Percentiles rank a stretch among this genome's conserved stretches.
Conservation (phyloP, 2,797 vertebrate species). For the Geotrypetes seraphini region DNA sequence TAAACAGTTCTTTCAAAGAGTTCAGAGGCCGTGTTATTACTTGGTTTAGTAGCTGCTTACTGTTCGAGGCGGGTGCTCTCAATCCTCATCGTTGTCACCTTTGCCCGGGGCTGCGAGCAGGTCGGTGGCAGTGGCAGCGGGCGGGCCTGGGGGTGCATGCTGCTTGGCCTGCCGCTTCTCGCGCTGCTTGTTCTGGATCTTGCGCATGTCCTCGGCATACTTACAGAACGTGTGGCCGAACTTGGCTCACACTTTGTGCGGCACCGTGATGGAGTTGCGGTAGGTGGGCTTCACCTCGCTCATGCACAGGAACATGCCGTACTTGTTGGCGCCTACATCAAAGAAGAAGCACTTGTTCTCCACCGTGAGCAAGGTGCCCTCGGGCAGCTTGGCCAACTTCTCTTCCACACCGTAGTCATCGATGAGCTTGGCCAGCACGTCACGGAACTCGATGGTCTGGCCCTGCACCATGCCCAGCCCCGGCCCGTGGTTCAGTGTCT, state of each 20-base stretch:
- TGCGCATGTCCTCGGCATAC: too few relatives aligned
- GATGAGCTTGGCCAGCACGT: conserved; percentile 99
- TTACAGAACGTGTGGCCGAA: too few relatives aligned
- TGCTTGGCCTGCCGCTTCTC: too few relatives aligned
- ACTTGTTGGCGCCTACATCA: conserved; percentile 97
- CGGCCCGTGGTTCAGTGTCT: too few relatives aligned
- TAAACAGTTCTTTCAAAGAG: conserved; percentile 99
- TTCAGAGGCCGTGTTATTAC: conserved; percentile 99
- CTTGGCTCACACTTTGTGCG: too few relatives aligned
- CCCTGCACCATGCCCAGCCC: too few relatives aligned
- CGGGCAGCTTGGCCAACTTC: conserved; percentile 92
- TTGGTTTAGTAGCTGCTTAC: conserved; percentile 99
- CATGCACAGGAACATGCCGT: conserved; percentile 96
- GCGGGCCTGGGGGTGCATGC: too few relatives aligned
- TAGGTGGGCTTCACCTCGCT: conserved; percentile 98
- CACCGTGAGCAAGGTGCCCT: conserved; percentile 95
- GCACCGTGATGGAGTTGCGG: too few relatives aligned
- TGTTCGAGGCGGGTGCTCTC: conserved; percentile 98
- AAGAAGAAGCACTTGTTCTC: conserved; percentile 98
- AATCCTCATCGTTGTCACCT: conserved; percentile 78
- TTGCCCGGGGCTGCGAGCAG: conserved; percentile 46
- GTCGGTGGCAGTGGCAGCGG: conserved; percentile 33
- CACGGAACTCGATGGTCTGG: too few relatives aligned
- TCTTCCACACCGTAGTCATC: conserved; percentile 97
- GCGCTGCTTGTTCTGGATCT: too few relatives aligned